Evolutionary conservation across 2,113 vertebrate species (phyloP), one percentile per base, ranked within the genome.

Genomic region (Tychaedon coryphoeus): DNA sequence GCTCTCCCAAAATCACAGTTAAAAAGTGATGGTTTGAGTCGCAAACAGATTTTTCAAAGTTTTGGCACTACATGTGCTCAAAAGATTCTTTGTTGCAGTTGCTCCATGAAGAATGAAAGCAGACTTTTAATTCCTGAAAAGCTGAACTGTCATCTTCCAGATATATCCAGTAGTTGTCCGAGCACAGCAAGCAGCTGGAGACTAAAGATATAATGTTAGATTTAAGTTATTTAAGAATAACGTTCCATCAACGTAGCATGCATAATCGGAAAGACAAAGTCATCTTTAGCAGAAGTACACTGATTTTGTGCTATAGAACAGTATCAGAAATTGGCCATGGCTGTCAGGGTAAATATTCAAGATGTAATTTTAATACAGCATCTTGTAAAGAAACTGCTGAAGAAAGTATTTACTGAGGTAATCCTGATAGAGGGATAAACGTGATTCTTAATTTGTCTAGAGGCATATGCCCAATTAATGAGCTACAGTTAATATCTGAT

Each of bases 381-480:
- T 19, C 31, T 36, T 72, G 13, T 18, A 57, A 26, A 70, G 34
- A 67, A 54, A 53, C 8, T 69, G 23, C 6, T 72, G 17, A 82
- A 43, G 4, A 34, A 75, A 72, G 10, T 43, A 69, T 82, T 90
- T 82, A 9, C 43, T 28, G 38, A 60, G 8, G 25, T 23, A 80
- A 92, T 58, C 2, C 7, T 58, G 12, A 31, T 36, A 34, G 10
- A 74, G 24, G 36, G 25, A 12, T 60, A 61, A 71, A 34, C 2
- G 5, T 43, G 29, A 34, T 38, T 45, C 26, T 62, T 67, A 34
- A 34, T 33, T 73, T 86, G 8, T 29, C 7, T 62, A 42, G 71
- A n/a, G 10, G 3, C 8, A 34, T 58, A 18, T 40, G 13, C 3
- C 26, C 7, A 47, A 29, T 51, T 62, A 38, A 16, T 0, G 1